Percentiles rank a stretch among this genome's conserved stretches.
phyloP scores from a whole-genome alignment of 2,797 vertebrate genomes.

The Gobio occitaniae region DNA sequence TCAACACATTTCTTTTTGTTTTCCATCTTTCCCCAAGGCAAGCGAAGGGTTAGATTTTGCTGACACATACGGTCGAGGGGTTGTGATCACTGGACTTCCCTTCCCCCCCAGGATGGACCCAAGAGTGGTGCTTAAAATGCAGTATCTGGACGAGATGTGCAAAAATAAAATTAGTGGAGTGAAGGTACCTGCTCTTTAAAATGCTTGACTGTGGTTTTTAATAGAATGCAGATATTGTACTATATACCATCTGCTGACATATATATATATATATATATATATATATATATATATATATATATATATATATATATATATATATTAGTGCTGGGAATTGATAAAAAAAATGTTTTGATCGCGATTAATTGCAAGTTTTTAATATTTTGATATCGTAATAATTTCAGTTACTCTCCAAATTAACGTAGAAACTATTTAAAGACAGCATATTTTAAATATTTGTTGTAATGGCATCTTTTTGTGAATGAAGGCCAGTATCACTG shows the following conservation, averaged over 20 bases:
- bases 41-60: constrained; percentile 97
- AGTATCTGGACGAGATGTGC: constrained; percentile 93
- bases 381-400: no score
- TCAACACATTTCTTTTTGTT: neutral
- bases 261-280: no score
- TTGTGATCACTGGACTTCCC: constrained; percentile 93
- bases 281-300: no score
- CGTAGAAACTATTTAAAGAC: no score
- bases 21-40: constrained; percentile 76
- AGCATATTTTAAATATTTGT: no score
- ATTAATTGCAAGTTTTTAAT: no score
- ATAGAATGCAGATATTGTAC: neutral
- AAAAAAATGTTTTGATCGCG: no score
- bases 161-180: constrained; percentile 67
- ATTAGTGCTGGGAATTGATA: no score
- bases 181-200: constrained; percentile 67
- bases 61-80: constrained; percentile 88
- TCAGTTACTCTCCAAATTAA: no score
- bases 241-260: neutral
- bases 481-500: no score
- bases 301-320: no score
- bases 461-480: no score
- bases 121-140: constrained; percentile 92
- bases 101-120: constrained; percentile 93
- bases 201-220: neutral